Evolutionary conservation across 64 coral and sea anemone genomes (phyloP).

Genomic region (Stylophora pistillata): DNA sequence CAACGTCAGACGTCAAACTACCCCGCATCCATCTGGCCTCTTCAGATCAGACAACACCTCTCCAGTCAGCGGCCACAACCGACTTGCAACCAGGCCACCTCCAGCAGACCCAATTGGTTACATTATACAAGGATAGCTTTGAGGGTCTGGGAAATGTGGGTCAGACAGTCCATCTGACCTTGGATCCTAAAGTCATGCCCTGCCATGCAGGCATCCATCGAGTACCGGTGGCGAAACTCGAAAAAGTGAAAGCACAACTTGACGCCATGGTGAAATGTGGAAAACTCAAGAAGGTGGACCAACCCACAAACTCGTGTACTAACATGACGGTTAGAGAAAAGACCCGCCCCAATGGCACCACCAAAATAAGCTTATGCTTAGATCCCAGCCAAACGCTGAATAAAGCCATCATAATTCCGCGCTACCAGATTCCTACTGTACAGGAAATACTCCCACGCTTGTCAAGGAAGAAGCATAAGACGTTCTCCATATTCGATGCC

Average conservation of each 20-base stretch:
- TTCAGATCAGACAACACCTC: not conserved
- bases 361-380: slow-evolving; percentile 28
- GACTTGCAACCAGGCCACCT: slow-evolving; percentile 19
- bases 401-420: slow-evolving; percentile 1
- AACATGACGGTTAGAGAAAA: slow-evolving; percentile 39
- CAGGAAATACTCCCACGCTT: not conserved
- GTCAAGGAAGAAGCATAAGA: slow-evolving; percentile 7
- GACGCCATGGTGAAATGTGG: not conserved
- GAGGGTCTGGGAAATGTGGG: not conserved
- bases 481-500: slow-evolving; percentile 6
- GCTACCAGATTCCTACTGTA: not conserved
- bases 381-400: slow-evolving; percentile 36
- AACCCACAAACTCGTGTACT: slow-evolving; percentile 41
- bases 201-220: not conserved
- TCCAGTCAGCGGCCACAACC: not conserved
- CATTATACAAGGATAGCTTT: slow-evolving; percentile 6
- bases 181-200: not conserved
- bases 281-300: slow-evolving; percentile 44
- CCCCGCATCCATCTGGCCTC: not conserved
- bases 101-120: slow-evolving; percentile 16
- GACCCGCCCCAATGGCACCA: slow-evolving; percentile 2
- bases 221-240: slow-evolving; percentile 19
- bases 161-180: not conserved
- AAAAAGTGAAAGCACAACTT: not conserved
- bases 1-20: slow-evolving; percentile 1